Base-by-base conservation (phyloP, 2,113 vertebrate genomes). In the Xiphias gladius region DNA sequence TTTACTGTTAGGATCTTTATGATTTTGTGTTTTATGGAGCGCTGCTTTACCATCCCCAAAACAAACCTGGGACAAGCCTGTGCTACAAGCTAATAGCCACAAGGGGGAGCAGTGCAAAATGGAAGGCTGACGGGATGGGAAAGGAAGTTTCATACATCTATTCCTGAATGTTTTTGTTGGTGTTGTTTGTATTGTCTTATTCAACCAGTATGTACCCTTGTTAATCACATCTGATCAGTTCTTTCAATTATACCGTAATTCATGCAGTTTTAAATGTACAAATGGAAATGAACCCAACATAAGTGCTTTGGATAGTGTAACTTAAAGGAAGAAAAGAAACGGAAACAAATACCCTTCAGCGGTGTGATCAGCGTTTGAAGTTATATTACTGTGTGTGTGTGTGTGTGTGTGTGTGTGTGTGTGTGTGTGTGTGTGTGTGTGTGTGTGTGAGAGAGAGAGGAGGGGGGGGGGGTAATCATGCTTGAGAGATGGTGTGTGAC, bases 281-380 rank as follows among this genome's bases (percentile, higher is more conserved):
- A 89, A 86, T 83, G 63, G 82, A 92, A 84, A 75, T 85, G 1
- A 92, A 87, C 73, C 83, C 80, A 83, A 82, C 65, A 55, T 61
- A 76, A 87, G 80, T 86, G 85, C 84, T 90, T 81, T 90, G 81
- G 87, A 91, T 81, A 84, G 79, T 91, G 78, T 83, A 88, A 86
- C 81, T 84, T 83, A 71, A 84, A 82, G 79, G 68, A 86, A 75
- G n/a, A 76, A 75, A 79, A 62, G 55, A 76, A 81, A 87, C 30
- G 30, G 74, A 84, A 76, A 63, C 22, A 35, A 63, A 48, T 66
- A 73, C 73, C 62, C 73, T 59, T 85, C 73, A 65, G 65, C 46
- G 22, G 72, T 83, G 80, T 88, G 73, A 76, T 75, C 67, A 68
- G 73, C 65, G 46, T 80, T 73, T 89, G 89, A 79, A 74, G 76